Conservation (phyloP, 2,113 vertebrate genomes). For the Octodon degus region DNA sequence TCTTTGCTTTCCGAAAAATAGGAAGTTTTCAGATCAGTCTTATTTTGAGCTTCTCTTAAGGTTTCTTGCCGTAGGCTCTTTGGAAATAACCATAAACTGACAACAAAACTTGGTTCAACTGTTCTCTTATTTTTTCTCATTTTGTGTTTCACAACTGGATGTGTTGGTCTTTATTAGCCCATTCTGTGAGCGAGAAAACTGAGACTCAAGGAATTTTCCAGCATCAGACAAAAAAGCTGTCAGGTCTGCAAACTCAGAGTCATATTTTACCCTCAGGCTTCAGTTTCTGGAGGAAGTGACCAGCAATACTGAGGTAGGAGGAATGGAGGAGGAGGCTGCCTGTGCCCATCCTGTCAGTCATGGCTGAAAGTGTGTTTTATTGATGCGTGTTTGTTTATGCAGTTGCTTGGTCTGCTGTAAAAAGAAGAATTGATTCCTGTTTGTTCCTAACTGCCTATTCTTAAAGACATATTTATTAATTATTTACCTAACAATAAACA, state of each 20-base stretch:
- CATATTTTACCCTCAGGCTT: not conserved
- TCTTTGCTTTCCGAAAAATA: not conserved
- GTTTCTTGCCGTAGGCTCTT: not conserved
- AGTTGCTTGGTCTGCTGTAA: not conserved
- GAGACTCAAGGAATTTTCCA: not conserved
- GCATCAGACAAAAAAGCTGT: not conserved
- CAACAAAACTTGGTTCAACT: not conserved
- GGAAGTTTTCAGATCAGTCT: not conserved
- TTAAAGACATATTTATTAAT: not conserved
- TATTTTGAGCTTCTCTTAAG: not conserved
- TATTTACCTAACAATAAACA: not conserved
- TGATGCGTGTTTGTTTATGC: not conserved
- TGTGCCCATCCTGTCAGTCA: not conserved
- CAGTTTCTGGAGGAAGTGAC: not conserved
- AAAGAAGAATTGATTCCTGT: not conserved
- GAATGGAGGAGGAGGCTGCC: not conserved
- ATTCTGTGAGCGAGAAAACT: not conserved
- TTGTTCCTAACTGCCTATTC: not conserved
- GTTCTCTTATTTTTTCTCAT: not conserved
- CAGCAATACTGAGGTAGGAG: not conserved
- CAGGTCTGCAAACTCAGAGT: not conserved
- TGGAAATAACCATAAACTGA: not conserved
- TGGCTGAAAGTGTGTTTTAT: not conserved
- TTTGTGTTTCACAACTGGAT: not conserved
- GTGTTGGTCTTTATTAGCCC: not conserved